Conservation (phyloP, 2,113 vertebrate genomes). For the Notechis scutatus region DNA sequence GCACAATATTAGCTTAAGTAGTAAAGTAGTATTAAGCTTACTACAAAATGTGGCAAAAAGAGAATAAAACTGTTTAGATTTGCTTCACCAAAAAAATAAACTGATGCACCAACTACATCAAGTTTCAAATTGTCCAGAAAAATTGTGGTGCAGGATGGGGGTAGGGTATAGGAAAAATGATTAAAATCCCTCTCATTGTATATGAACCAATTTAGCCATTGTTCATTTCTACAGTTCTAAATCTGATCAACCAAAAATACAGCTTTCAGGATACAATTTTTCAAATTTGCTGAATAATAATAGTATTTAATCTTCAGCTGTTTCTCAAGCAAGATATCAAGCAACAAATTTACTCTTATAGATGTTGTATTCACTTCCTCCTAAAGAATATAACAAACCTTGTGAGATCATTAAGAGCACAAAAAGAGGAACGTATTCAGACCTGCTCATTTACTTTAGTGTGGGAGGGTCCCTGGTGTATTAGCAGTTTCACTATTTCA, state of each 20-base stretch:
- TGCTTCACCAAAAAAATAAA: slow-evolving; percentile 49
- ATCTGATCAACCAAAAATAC: not conserved
- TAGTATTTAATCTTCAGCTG: not conserved
- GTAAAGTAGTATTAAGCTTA: slow-evolving; percentile 52
- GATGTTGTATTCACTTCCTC: not conserved
- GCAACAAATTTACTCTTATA: not conserved
- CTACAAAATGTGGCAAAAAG: slow-evolving; percentile 52
- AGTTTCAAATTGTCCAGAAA: slow-evolving; percentile 50
- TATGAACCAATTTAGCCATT: not conserved
- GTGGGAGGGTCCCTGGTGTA: slow-evolving; percentile 94
- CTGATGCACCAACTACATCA: slow-evolving; percentile 21
- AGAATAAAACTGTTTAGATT: slow-evolving; percentile 54
- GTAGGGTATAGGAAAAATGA: not conserved
- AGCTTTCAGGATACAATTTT: slow-evolving; percentile 10
- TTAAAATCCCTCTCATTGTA: slow-evolving; percentile 27
- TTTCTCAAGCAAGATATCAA: not conserved
- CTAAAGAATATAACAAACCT: not conserved
- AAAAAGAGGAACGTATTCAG: slow-evolving; percentile 50
- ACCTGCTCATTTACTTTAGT: slow-evolving; percentile 97
- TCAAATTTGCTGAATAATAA: not conserved
- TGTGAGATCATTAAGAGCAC: not conserved
- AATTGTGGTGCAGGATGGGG: slow-evolving; percentile 30
- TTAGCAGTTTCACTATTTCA: slow-evolving; percentile 89
- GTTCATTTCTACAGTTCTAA: not conserved
- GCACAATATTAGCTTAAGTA: slow-evolving; percentile 48